Conservation (phyloP, 2,888 invertebrate species). For the Notodonta dromedarius region DNA sequence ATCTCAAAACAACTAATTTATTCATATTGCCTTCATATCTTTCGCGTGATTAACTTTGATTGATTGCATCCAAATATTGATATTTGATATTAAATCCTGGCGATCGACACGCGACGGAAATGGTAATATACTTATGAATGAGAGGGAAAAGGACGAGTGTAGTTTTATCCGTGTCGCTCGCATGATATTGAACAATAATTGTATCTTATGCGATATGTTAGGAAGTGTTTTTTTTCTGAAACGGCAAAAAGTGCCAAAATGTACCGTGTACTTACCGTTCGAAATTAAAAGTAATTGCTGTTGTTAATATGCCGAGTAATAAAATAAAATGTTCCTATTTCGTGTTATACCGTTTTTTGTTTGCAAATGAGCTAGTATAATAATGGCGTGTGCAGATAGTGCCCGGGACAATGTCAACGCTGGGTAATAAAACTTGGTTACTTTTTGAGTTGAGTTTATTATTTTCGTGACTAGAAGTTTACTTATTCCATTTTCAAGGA, state of each 20-base stretch:
- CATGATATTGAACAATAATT: conserved; percentile 57
- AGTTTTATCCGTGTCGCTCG: conserved; percentile 44
- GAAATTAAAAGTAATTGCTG: conserved; percentile 34
- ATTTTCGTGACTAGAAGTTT: no score
- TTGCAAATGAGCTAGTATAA: background rate
- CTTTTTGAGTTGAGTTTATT: no score
- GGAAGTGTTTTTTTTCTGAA: conserved; percentile 46
- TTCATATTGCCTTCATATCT: conserved; percentile 82
- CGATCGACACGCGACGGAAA: conserved; percentile 50
- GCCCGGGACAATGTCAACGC: background rate
- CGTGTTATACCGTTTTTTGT: background rate
- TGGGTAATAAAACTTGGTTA: background rate
- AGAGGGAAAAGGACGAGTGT: conserved; percentile 37
- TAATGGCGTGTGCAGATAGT: conserved; percentile 1
- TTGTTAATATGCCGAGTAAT: conserved; percentile 2
- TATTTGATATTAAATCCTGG: conserved; percentile 72
- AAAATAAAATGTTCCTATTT: background rate
- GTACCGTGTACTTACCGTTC: conserved; percentile 21
- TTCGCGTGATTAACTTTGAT: conserved; percentile 83
- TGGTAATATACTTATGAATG: conserved; percentile 30
- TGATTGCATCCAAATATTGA: conserved; percentile 83
- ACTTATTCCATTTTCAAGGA: no score
- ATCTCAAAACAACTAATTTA: conserved; percentile 73
- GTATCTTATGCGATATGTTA: conserved; percentile 49
- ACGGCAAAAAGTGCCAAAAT: conserved; percentile 25